Evolutionary conservation across 2,888 invertebrate genomes (phyloP), one percentile per base, ranked within the genome.

Genomic region (Sesia apiformis): DNA sequence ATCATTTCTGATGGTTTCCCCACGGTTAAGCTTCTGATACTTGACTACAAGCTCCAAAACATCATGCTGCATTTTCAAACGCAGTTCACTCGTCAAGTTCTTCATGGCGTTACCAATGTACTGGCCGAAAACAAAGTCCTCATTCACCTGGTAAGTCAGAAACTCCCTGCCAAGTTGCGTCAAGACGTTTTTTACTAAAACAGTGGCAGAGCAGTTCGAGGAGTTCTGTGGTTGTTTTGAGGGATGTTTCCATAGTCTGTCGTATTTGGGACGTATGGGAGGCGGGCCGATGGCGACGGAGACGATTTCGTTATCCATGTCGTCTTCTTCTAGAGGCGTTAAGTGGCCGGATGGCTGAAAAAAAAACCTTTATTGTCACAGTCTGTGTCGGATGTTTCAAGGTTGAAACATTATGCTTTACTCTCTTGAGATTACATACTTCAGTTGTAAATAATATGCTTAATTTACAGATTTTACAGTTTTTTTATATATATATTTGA

Each of bases 71-170:
- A 88, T 81, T 55, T 63, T 74, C 0, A 83, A 38, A 53, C 75
- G 75, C 0, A 75, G 57, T 0, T 81, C 79, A 6, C 61, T 65
- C 3, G 83, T 81, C 2, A 89, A 55, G 59, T 83, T 86, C 55
- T 61, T 84, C 82, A 88, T 85, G 0, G 80, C 59, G 52, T 76
- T 81, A 0, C 85, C 85, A 0, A 88, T 61, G 49, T 82, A 88
- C 58, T 88, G 88, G n/a, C 88, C 88, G 40, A 88, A 88, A 0
- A 86, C 75, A n/a, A 86, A 87, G 42, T 87, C 82, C 61, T 88
- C 88, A n/a, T 72, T 81, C 0, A 86, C 76, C 60, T 84, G 76
- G 46, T 72, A 73, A 0, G 72, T 67, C 5, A 88, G 7, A 6
- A 88, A 76, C 51, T 88, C 87, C 58, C 75, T 72, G 1, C 82